phyloP scores from a whole-genome alignment of 1,140 invertebrate genomes.

The Rhopalosiphum maidis region DNA sequence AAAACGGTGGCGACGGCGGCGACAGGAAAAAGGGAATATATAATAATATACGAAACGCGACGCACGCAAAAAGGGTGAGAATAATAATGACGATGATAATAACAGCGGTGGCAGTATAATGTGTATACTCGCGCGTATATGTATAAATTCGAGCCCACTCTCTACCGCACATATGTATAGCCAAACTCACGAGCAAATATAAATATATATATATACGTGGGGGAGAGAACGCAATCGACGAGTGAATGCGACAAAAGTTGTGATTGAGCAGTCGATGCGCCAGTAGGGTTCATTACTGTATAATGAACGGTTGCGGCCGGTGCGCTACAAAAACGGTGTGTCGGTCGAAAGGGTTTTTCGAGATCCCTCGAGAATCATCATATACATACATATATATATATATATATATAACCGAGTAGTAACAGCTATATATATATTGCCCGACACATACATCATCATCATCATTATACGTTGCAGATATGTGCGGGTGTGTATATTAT shows the following conservation, averaged over 20 bases:
- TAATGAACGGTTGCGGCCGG: neutral
- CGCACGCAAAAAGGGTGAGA: neutral
- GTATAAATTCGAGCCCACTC: neutral
- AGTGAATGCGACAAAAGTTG: neutral
- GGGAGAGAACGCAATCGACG: neutral
- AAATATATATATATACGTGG: neutral
- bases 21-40: conserved; percentile 40
- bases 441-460: neutral
- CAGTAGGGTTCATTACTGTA: neutral
- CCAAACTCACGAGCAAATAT: neutral
- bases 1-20: conserved; percentile 1
- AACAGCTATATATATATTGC: neutral
- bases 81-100: neutral
- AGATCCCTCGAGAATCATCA: neutral
- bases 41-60: neutral
- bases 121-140: neutral
- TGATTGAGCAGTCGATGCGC: neutral
- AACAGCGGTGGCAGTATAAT: neutral
- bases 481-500: too few species aligned
- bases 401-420: neutral
- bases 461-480: neutral
- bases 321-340: neutral
- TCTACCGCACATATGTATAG: neutral
- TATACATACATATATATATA: neutral
- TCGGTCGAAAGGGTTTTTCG: conserved; percentile 27